Evolutionary conservation across 2,888 invertebrate genomes (phyloP).

Genomic region (Campoletis raptor): DNA sequence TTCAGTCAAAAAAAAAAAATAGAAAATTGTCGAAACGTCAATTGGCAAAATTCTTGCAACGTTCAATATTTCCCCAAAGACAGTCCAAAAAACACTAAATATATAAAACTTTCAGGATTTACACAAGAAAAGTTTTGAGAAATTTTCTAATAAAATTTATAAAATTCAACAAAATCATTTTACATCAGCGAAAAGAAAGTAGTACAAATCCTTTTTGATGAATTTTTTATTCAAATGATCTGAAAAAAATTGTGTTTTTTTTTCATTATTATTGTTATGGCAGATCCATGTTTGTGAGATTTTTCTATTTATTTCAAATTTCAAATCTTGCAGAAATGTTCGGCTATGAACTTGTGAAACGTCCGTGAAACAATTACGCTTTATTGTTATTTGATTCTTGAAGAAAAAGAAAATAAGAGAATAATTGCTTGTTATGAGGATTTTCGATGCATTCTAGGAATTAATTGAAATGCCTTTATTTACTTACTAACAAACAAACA

Average conservation of each 20-base stretch:
- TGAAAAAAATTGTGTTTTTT: neutral
- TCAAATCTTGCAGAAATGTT: neutral
- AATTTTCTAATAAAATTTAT: too few relatives aligned
- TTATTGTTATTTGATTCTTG: neutral
- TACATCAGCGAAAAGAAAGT: neutral
- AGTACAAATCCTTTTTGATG: neutral
- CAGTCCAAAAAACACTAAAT: too few relatives aligned
- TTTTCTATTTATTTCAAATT: neutral
- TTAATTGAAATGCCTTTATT: constrained; percentile 13
- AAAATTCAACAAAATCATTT: too few relatives aligned
- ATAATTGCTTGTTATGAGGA: constrained; percentile 13
- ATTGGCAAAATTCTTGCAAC: too few relatives aligned
- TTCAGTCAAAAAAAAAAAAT: too few relatives aligned
- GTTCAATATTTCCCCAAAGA: too few relatives aligned
- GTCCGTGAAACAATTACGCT: neutral
- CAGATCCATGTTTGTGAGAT: too few relatives aligned
- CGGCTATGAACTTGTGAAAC: neutral
- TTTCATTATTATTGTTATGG: neutral
- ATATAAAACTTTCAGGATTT: too few relatives aligned
- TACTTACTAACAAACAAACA: neutral
- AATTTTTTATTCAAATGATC: neutral
- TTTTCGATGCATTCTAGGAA: constrained; percentile 9
- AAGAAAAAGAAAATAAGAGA: neutral
- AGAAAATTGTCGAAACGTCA: too few relatives aligned
- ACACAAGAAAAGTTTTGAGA: too few relatives aligned